Evolutionary conservation across 2,113 vertebrate genomes (phyloP).

Genomic region (Myrmecophaga tridactyla): DNA sequence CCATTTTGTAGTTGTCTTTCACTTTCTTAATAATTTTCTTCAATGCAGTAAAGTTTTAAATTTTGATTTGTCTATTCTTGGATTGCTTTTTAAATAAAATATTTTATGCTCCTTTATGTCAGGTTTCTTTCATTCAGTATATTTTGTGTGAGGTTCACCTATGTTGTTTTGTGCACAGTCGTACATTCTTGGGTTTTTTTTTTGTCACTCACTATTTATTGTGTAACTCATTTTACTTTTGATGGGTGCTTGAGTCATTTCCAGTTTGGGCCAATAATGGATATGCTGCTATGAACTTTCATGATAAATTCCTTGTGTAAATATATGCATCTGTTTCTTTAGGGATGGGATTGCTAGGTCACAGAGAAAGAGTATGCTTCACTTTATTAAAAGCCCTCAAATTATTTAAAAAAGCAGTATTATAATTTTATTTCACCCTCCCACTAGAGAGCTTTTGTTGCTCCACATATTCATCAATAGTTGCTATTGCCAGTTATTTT

Average conservation of each 20-base stretch:
- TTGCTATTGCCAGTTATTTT: not conserved
- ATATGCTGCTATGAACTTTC: accelerated
- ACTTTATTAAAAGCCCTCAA: not conserved
- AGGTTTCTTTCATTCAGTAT: not conserved
- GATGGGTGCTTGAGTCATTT: no score
- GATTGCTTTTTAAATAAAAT: not conserved
- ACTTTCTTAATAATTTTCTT: no score
- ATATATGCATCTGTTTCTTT: not conserved
- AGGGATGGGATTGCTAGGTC: not conserved
- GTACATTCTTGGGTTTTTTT: not conserved
- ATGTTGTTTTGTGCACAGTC: not conserved
- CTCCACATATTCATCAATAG: not conserved
- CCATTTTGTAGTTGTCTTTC: no score
- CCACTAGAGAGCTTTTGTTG: not conserved
- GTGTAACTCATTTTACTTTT: not conserved
- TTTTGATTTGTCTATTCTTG: not conserved
- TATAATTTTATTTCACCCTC: not conserved
- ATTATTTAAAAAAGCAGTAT: not conserved
- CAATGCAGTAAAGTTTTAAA: no score
- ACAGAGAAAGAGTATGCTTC: not conserved
- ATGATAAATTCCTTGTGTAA: accelerated
- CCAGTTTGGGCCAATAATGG: not conserved
- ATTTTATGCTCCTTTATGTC: not conserved
- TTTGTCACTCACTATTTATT: not conserved
- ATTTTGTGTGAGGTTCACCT: not conserved